Evolutionary conservation across 2,797 vertebrate genomes (phyloP).

Genomic region (Alosa sapidissima): DNA sequence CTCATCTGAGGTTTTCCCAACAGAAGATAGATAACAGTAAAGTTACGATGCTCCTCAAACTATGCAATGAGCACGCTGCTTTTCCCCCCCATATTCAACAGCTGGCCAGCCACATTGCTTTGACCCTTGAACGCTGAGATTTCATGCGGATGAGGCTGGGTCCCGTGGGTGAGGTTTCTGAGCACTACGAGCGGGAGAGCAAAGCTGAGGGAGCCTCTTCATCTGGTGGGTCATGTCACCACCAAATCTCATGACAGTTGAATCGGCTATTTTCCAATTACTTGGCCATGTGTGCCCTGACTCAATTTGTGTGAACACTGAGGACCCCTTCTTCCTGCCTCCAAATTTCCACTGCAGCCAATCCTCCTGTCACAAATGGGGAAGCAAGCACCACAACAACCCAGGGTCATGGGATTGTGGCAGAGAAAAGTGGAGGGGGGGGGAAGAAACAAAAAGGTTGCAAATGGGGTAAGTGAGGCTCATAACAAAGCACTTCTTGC

Average conservation of each 20-base stretch:
- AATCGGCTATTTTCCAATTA: slow-evolving; percentile 17
- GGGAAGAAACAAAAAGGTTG: background rate
- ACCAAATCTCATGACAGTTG: slow-evolving; percentile 26
- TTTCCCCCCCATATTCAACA: slow-evolving; percentile 15
- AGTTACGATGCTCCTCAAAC: background rate
- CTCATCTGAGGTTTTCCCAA: background rate
- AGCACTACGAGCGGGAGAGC: background rate
- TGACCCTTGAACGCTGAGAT: slow-evolving; percentile 10
- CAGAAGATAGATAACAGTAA: background rate
- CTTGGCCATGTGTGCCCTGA: slow-evolving; percentile 35
- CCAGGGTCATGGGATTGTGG: background rate
- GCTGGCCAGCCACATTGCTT: slow-evolving; percentile 23
- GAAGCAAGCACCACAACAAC: background rate
- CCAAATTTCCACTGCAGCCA: slow-evolving; percentile 24
- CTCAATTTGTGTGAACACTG: slow-evolving; percentile 31
- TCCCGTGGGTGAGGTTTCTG: slow-evolving; percentile 17
- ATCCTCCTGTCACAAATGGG: slow-evolving; percentile 2
- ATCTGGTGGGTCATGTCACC: slow-evolving; percentile 29
- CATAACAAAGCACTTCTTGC: background rate
- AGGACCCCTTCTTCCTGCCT: slow-evolving; percentile 22
- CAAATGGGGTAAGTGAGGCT: background rate
- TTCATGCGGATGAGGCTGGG: background rate
- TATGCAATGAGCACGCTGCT: background rate
- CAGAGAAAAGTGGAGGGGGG: background rate
- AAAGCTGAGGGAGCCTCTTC: background rate